phyloP scores from a whole-genome alignment of 2,113 vertebrate genomes.

The Brachyistius frenatus region DNA sequence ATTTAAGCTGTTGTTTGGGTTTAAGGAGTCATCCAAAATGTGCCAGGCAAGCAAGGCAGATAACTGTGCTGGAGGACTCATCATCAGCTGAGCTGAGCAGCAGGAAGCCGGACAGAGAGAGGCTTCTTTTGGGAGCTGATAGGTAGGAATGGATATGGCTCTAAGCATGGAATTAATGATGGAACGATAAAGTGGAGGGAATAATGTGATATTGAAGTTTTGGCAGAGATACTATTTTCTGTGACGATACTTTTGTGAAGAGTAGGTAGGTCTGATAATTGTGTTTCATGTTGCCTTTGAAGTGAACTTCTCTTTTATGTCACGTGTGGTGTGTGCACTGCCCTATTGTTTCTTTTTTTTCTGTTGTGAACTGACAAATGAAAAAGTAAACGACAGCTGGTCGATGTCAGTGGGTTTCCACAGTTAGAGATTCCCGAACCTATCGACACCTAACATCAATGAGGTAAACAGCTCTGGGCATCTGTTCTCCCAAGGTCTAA shows the following conservation, averaged over 20 bases:
- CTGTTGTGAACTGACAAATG: conserved; percentile 38
- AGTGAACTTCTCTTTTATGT: conserved; percentile 39
- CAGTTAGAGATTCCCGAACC: conserved; percentile 52
- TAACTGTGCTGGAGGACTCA: conserved; percentile 48
- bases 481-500: conserved; percentile 19
- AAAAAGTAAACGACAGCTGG: conserved; percentile 43
- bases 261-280: conserved; percentile 57
- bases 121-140: conserved; percentile 34
- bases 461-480: conserved; percentile 62
- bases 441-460: conserved; percentile 57
- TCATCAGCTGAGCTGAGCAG: conserved; percentile 37
- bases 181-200: conserved; percentile 52
- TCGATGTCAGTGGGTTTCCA: conserved; percentile 50
- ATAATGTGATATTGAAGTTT: conserved; percentile 60
- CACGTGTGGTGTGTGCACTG: neutral
- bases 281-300: conserved; percentile 52
- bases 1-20: conserved; percentile 46
- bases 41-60: conserved; percentile 45
- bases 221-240: conserved; percentile 45
- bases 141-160: conserved; percentile 45
- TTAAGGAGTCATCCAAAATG: conserved; percentile 48
- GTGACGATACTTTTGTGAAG: conserved; percentile 51
- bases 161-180: conserved; percentile 49
- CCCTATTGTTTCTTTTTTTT: conserved; percentile 5
- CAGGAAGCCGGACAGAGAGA: conserved; percentile 4